Evolutionary conservation across 2,888 invertebrate genomes (phyloP).

Genomic region (Ashinkailepas kermadecensis): DNA sequence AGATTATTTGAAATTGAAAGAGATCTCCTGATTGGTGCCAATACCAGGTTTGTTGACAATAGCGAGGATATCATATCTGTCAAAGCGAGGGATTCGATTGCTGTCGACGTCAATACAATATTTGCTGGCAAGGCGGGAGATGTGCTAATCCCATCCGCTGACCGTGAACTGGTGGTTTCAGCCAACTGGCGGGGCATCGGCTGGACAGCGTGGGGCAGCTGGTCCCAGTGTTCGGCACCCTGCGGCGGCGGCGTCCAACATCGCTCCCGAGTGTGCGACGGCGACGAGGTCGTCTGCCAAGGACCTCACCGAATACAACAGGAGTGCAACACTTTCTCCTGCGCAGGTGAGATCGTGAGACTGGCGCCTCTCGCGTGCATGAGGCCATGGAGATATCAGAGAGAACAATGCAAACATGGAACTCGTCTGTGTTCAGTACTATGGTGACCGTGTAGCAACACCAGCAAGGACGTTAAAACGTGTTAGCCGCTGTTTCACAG

Average conservation of each 20-base stretch:
- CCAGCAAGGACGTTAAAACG: too few species aligned
- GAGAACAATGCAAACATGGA: too few species aligned
- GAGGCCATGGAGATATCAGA: too few species aligned
- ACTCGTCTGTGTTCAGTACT: too few species aligned
- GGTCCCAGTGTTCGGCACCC: slow-evolving; percentile 56
- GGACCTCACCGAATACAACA: background rate
- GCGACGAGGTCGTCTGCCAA: slow-evolving; percentile 29
- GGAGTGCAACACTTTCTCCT: background rate
- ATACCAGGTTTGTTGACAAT: background rate
- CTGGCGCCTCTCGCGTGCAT: too few species aligned
- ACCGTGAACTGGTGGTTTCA: background rate
- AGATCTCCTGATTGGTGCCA: background rate
- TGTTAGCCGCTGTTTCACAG: too few species aligned
- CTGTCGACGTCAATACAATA: too few species aligned
- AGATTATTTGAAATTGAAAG: too few species aligned
- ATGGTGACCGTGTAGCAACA: too few species aligned
- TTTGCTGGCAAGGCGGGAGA: too few species aligned
- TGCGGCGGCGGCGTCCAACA: slow-evolving; percentile 65
- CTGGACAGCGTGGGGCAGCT: slow-evolving; percentile 50
- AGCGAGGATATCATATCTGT: background rate
- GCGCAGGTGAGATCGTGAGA: background rate
- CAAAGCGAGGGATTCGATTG: background rate
- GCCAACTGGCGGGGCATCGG: background rate
- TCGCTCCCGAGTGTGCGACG: slow-evolving; percentile 47
- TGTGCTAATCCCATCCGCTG: background rate